These are phyloP conservation scores for Epinotia ramella DNA, from an alignment of 2,888 invertebrate genomes.

Conservation along the genomic window DNA sequence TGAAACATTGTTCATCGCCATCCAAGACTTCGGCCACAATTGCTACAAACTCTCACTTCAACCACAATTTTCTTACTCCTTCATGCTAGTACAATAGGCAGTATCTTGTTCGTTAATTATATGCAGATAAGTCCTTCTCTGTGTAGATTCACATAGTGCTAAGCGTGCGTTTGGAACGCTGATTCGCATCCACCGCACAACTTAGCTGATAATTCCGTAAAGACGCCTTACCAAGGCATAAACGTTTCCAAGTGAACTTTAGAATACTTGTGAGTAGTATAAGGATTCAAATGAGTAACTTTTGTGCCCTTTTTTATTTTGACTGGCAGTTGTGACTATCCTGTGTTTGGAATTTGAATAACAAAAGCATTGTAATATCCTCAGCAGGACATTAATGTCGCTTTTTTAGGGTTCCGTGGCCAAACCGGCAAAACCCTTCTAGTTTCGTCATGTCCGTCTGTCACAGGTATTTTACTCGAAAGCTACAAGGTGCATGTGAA, in stretches of 20 bases:
- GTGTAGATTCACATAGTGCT: neutral
- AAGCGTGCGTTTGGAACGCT: slow-evolving; percentile 8
- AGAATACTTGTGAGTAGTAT: neutral
- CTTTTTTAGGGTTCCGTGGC: too few relatives aligned
- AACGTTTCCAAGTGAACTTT: neutral
- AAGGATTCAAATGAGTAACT: too few relatives aligned
- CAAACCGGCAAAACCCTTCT: too few relatives aligned
- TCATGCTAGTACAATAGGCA: neutral
- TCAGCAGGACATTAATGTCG: too few relatives aligned
- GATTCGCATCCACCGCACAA: slow-evolving; percentile 23
- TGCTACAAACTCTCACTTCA: neutral
- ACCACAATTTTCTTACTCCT: neutral
- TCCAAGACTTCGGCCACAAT: neutral
- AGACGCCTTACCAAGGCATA: neutral
- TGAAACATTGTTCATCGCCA: neutral
- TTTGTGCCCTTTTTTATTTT: too few relatives aligned
- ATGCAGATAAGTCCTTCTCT: neutral
- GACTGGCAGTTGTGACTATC: too few relatives aligned
- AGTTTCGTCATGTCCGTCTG: too few relatives aligned
- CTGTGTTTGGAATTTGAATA: too few relatives aligned
- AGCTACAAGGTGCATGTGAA: too few relatives aligned
- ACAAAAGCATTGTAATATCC: too few relatives aligned
- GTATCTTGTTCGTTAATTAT: neutral
- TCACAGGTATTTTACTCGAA: too few relatives aligned
- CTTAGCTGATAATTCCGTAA: slow-evolving; percentile 13